Evolutionary conservation across 2,797 vertebrate genomes (phyloP), one percentile per base, ranked within the genome.

Genomic region (Balearica regulorum): DNA sequence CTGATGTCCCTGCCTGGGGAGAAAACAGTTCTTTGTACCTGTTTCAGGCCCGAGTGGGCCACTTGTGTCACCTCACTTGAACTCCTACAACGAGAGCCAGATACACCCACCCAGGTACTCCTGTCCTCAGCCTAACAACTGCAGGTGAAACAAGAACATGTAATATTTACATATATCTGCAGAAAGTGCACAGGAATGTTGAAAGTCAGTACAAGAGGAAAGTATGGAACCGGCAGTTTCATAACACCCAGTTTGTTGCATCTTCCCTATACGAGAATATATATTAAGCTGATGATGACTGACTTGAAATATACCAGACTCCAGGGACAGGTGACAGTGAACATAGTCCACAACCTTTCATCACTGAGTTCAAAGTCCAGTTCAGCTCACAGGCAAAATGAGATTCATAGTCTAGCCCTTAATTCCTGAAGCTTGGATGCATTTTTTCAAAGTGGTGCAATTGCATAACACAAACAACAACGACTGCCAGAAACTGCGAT

Each of bases 391-490:
- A 94, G 33, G 68, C 62, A 89, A 90, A 92, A 90, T 20, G 33
- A 87, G 44, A 89, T 53, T 81, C 35, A 16, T 4, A 57, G 64
- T 19, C 54, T 77, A 87, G 37, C 28, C 72, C 61, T 88, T 89
- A 80, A 90, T 54, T 93, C 88, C 83, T 85, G 68, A 87, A 94
- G 64, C 37, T 80, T 82, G 71, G 48, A 64, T 60, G 57, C 13
- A 48, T 77, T 94, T 94, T 94, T 96, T 82, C 64, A 9, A 89
- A 89, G 57, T 57, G 83, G 33, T 89, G 83, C 73, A 93, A 93
- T 58, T 87, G 90, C 88, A 61, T 60, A 96, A 94, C 77, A 92
- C 53, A 80, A 96, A 96, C 60, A 83, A 66, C 15, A 13, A 85
- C 0, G 8, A 80, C 57, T 89, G 95, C 96, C 92, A 96, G 76